A percentile compares a stretch with the other conserved stretches of the same genome.
Evolutionary conservation across 2,888 invertebrate species (phyloP).

Genomic region (Plebejus argus): DNA sequence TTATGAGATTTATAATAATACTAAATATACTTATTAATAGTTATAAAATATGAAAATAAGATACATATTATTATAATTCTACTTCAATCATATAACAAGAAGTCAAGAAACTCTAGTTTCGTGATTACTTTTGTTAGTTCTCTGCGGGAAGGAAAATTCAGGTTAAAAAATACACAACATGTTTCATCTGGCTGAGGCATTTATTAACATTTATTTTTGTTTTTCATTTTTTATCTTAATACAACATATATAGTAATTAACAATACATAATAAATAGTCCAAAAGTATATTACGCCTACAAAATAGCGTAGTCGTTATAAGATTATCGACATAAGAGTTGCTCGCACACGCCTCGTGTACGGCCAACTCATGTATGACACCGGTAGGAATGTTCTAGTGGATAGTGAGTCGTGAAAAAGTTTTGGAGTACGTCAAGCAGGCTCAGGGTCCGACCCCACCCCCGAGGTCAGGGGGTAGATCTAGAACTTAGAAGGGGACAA

Average conservation of each 20-base stretch:
- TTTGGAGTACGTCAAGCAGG: slow-evolving; percentile 31
- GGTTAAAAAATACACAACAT: slow-evolving; percentile 55
- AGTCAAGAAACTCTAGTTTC: background rate
- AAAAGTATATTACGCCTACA: slow-evolving; percentile 82
- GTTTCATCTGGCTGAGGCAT: slow-evolving; percentile 79
- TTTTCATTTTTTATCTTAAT: slow-evolving; percentile 78
- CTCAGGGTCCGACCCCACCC: slow-evolving; percentile 1
- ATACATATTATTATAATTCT: background rate
- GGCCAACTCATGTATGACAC: slow-evolving; percentile 72
- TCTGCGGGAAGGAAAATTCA: background rate
- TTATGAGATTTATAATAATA: too few species aligned
- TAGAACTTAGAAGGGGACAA: slow-evolving; percentile 37
- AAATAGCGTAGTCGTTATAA: slow-evolving; percentile 81
- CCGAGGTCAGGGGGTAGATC: background rate
- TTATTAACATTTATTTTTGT: slow-evolving; percentile 81
- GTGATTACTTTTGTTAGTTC: background rate
- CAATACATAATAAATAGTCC: slow-evolving; percentile 82
- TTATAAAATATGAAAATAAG: too few species aligned
- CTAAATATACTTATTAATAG: too few species aligned
- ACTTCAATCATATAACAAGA: background rate
- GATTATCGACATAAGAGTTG: slow-evolving; percentile 79
- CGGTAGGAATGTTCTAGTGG: slow-evolving; percentile 66
- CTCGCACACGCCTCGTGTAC: slow-evolving; percentile 65
- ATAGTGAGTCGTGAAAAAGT: slow-evolving; percentile 41
- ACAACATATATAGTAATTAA: slow-evolving; percentile 82